Base-by-base conservation (phyloP, 1,140 invertebrate genomes). In the Nebria ingens region DNA sequence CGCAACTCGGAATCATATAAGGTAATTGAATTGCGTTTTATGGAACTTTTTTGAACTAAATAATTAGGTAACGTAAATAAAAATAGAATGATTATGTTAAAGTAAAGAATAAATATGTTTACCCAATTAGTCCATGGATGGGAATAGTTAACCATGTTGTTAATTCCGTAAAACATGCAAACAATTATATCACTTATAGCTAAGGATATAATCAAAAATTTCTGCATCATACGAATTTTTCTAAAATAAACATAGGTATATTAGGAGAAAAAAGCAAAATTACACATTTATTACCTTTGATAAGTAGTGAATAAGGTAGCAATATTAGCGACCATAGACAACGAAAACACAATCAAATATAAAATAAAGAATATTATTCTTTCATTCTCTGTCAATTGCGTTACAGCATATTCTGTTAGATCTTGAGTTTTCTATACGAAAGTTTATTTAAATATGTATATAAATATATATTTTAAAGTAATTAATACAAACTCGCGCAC, bases 101-200 rank as follows among this genome's bases (percentile, higher is more conserved):
- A 52, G 52, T 23, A 50, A 54, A 49, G 19, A 21, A 6, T 55
- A 15, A 21, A 53, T 40, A 29, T 45, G 63, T 61, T 59, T 60
- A 69, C 66, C 65, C 66, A 69, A 21, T 58, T 62, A 11, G 63
- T 62, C 11, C 60, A 50, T 15, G 58, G 49, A 51, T 65, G 63
- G 2, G 59, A 61, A 45, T 68, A 65, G 13, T 61, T 65, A 38
- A 64, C 61, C 51, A 69, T 56, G 55, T 65, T 62, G 45, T 64
- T 66, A 6, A 61, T 58, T 19, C 61, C 56, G 40, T 63, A 67
- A 29, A 69, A 64, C 1, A 70, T 53, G 1, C 65, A 66, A 17
- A 66, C 70, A 2, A 70, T 52, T 2, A 76, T 60, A 60, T 77
- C 74, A 22, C 73, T 71, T 25, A 67, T 50, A 15, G 74, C 71